Conservation (phyloP, 2,888 invertebrate species). For the Girardia tigrina region DNA sequence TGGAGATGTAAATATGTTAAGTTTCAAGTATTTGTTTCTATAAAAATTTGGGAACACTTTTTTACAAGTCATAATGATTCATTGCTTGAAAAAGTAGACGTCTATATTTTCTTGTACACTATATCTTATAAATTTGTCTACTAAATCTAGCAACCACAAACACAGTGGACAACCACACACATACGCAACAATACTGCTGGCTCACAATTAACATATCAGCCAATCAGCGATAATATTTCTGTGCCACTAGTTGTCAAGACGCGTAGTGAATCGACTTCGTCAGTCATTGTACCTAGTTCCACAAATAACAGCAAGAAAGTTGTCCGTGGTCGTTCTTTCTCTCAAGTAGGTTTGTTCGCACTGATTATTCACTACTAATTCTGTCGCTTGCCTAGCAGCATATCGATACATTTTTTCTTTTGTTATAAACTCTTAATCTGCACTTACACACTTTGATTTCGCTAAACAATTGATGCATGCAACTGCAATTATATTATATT, state of each 20-base stretch:
- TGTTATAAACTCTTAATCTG: background rate
- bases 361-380: background rate
- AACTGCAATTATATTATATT: background rate
- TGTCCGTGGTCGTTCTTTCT: slow-evolving; percentile 10
- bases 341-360: slow-evolving; percentile 6
- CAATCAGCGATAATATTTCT: slow-evolving; percentile 5
- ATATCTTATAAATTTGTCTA: background rate
- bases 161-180: slow-evolving; percentile 12
- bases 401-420: slow-evolving; percentile 9
- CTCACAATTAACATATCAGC: background rate
- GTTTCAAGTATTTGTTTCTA: too few relatives aligned
- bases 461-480: slow-evolving; percentile 8
- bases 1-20: too few relatives aligned
- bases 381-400: background rate
- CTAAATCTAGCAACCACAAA: slow-evolving; percentile 23
- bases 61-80: background rate
- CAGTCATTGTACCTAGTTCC: background rate
- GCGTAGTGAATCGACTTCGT: slow-evolving; percentile 3
- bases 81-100: slow-evolving; percentile 19
- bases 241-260: slow-evolving; percentile 17
- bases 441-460: slow-evolving; percentile 5
- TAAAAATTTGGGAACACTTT: too few relatives aligned
- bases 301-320: background rate
- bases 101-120: background rate
- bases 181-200: background rate